These are phyloP conservation scores for Elephas maximus DNA, from an alignment of 2,113 vertebrate genomes.

Conservation along the genomic window DNA sequence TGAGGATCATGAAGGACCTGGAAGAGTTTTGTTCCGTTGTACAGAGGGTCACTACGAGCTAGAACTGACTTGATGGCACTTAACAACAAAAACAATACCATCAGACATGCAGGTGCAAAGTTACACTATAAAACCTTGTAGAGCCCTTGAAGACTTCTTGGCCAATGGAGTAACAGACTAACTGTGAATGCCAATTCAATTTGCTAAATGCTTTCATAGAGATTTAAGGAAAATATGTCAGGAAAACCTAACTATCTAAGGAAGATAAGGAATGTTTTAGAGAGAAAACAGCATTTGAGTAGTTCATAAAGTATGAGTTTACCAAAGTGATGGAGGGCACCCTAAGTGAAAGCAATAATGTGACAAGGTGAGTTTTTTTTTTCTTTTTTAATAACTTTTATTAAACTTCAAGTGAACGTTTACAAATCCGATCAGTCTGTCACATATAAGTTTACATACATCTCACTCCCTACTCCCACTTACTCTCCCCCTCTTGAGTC, in stretches of 20 bases:
- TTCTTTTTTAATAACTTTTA: too few species aligned
- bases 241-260: not conserved
- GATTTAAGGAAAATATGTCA: not conserved
- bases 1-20: too few species aligned
- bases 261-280: not conserved
- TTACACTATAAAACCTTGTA: not conserved
- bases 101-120: not conserved
- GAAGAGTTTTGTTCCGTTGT: too few species aligned
- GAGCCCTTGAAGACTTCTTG: not conserved
- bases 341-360: not conserved
- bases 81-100: not conserved
- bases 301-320: conserved; percentile 36
- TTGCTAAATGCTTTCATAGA: not conserved
- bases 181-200: not conserved
- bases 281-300: not conserved
- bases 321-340: not conserved
- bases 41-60: too few species aligned
- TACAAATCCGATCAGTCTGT: too few species aligned
- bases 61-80: not conserved
- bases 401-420: too few species aligned
- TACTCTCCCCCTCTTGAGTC: too few species aligned
- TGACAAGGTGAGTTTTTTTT: not conserved
- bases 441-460: too few species aligned
- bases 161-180: not conserved
- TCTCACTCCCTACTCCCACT: too few species aligned